Evolutionary conservation across 2,797 vertebrate species (phyloP), one percentile per base, ranked within the genome.

Genomic region (Furcifer pardalis): DNA sequence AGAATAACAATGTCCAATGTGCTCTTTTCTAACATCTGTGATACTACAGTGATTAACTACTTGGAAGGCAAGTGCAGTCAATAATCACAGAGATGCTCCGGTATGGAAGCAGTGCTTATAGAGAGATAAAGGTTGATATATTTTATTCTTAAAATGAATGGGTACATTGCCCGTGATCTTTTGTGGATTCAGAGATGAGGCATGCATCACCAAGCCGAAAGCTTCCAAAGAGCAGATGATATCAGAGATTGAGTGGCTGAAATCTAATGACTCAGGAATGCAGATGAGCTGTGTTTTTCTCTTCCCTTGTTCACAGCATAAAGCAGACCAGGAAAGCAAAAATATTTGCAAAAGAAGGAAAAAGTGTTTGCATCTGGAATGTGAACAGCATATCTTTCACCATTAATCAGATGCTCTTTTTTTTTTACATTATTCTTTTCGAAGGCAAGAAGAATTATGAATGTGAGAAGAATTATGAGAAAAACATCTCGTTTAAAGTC

Each of bases 41-140:
- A 52, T 66, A 32, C 62, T 65, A 65, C 17, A 76, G 9, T 49
- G 46, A 32, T 62, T 72, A 46, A 68, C 60, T 10, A 17, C 27
- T 78, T 49, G 23, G 40, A 78, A 84, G 78, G 66, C 52, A 83
- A 83, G 23, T 66, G 23, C n/a, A 49, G 27, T 40, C 62, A 42
- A 56, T 10, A 49, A 37, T 52, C 21, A 17, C 63, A 60, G 7
- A 69, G 35, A 77, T 32, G 13, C 17, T 65, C 77, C n/a, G 59
- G 30, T 59, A 21, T 76, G 32, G 19, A 19, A 76, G 8, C 23
- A 83, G 9, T 68, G 27, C 68, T 40, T 68, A n/a, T 10, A 5
- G 35, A 63, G 59, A 35, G 32, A 74, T 37, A n/a, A 32, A 27
- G 9, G 46, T 49, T 37, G 40, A 62, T 72, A 49, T 10, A 23